Evolutionary conservation across 53 echinoderm and acorn worm species (phyloP).

Genomic region (Apostichopus leukothele): DNA sequence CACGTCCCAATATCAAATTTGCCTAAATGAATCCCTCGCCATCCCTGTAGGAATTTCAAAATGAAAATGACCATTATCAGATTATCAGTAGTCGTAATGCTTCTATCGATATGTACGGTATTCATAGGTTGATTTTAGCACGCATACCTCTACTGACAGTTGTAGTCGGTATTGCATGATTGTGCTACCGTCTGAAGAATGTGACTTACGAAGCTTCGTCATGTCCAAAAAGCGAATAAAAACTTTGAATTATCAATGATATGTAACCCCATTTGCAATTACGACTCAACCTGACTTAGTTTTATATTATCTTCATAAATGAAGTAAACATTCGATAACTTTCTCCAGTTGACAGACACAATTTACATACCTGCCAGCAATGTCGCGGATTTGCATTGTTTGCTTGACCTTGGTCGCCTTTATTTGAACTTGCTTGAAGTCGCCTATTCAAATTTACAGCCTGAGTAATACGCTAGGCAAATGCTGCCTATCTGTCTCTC

Average conservation of each 20-base stretch:
- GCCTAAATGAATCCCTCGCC: too few relatives aligned
- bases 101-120: too few relatives aligned
- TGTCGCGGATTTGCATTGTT: constrained; percentile 10
- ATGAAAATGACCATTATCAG: too few relatives aligned
- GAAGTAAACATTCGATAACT: not conserved
- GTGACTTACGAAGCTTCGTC: not conserved
- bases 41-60: too few relatives aligned
- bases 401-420: constrained; percentile 16
- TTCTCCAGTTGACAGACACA: not conserved
- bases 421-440: constrained; percentile 33
- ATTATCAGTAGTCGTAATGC: too few relatives aligned
- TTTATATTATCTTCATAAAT: not conserved
- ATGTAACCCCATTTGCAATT: not conserved
- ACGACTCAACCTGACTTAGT: not conserved
- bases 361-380: not conserved
- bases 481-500: not conserved
- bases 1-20: too few relatives aligned
- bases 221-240: not conserved
- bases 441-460: constrained; percentile 6
- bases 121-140: too few relatives aligned
- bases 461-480: not conserved
- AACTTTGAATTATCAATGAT: not conserved
- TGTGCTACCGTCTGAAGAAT: constrained; percentile 3
- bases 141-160: too few relatives aligned
- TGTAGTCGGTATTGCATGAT: not conserved